phyloP scores from a whole-genome alignment of 2,797 vertebrate genomes.

The Microctenopoma lineatum region DNA sequence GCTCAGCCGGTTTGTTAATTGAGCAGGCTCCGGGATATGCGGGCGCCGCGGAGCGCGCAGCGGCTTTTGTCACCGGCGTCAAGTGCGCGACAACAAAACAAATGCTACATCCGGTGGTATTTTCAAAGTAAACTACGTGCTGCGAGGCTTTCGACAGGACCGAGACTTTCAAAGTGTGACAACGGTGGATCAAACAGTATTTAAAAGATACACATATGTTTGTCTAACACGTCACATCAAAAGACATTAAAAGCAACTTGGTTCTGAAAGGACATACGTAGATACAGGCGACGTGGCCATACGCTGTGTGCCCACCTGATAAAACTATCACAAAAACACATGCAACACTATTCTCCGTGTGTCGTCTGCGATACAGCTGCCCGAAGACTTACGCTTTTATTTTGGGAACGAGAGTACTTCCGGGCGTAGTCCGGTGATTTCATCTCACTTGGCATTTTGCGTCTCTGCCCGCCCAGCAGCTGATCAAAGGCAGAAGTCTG shows the following conservation, averaged over 20 bases:
- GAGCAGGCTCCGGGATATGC: conserved; percentile 39
- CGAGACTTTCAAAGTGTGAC: accelerated
- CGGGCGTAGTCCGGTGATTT: not conserved
- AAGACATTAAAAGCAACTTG: too few relatives aligned
- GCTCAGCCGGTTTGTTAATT: not conserved
- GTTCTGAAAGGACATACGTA: not conserved
- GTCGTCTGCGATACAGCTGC: not conserved
- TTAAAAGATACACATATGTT: too few relatives aligned
- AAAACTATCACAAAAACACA: not conserved
- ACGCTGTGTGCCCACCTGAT: not conserved
- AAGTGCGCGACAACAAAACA: not conserved
- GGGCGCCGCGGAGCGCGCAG: conserved; percentile 35
- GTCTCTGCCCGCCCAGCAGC: conserved; percentile 36
- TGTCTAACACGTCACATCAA: too few relatives aligned
- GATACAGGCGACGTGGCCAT: not conserved
- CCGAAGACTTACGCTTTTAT: conserved; percentile 29
- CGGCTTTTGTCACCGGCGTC: conserved; percentile 46
- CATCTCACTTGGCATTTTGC: not conserved
- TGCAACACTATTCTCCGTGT: not conserved
- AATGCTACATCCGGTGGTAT: conserved; percentile 28
- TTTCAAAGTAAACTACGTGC: conserved; percentile 55
- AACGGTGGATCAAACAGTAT: too few relatives aligned
- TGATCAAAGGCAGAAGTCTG: conserved; percentile 56
- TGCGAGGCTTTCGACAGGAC: too few relatives aligned
- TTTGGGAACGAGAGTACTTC: conserved; percentile 25